Base-by-base conservation (phyloP, 2,797 vertebrate species). In the Neoniphon sammara region DNA sequence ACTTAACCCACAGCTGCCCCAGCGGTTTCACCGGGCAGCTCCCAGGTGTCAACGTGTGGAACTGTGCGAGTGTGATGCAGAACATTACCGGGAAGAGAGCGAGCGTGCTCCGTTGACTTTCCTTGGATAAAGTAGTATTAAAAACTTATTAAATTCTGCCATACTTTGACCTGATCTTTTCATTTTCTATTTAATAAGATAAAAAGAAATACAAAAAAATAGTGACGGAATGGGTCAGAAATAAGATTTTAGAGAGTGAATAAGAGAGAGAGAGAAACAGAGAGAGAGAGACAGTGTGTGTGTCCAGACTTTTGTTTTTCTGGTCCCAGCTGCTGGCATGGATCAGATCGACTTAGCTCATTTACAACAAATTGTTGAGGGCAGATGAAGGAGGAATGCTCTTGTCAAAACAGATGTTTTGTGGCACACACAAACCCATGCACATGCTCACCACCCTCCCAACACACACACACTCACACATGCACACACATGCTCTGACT, bases 321-420 rank as follows among this genome's bases (percentile, higher is more conserved):
- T 70, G 62, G 39, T 71, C 79, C 84, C 86, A 89, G 81, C 87
- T 86, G 79, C 67, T 31, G 1, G 5, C 46, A 23, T 46, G 34
- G 55, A 77, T 84, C 76, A 64, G 66, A 49, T n/a, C 56, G 78
- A 77, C 75, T 81, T 18, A 12, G 25, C 84, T 90, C 79, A 85
- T 92, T 89, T 88, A 70, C 73, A 84, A 63, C 73, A 89, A 88
- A 91, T 86, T 87, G 84, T 70, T 78, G 83, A 90, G 88, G 87
- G 80, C 85, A 80, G 72, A 70, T 11, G 23, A 73, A 85, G 85
- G 84, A 81, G 85, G 70, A 81, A 66, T 3, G 59, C 58, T 79
- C 58, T 0, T 65, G 75, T 83, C 77, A 53, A 81, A 88, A 75
- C 85, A 90, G 84, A 91, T 91, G 88, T 86, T 85, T 70, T 62